Conservation (phyloP, 2,113 vertebrate genomes). For the Rhinolophus ferrumequinum region DNA sequence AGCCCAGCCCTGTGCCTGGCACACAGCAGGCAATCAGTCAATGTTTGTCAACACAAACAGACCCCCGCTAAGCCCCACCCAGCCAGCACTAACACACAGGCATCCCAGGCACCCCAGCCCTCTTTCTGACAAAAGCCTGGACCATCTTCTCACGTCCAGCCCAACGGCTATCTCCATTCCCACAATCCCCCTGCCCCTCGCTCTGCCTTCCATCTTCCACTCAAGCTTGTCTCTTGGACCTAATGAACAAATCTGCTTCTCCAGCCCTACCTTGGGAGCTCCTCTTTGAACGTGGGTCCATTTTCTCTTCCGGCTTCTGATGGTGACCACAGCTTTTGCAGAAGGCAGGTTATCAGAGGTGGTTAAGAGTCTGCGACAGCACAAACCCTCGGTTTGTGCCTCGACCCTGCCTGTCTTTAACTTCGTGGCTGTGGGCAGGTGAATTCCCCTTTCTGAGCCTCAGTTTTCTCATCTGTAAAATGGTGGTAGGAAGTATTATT, state of each 20-base stretch:
- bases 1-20: not conserved
- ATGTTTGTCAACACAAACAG: not conserved
- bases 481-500: not conserved
- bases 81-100: no score
- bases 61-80: not conserved
- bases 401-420: not conserved
- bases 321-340: not conserved
- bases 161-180: not conserved
- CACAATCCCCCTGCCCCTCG: no score
- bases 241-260: not conserved
- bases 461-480: constrained; percentile 25
- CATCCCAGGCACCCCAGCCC: not conserved
- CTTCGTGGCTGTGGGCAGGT: not conserved
- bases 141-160: not conserved
- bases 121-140: not conserved
- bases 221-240: not conserved
- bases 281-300: fast-evolving
- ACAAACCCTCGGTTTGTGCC: not conserved
- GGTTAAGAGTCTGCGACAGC: not conserved
- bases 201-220: not conserved
- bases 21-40: not conserved
- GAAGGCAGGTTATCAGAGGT: not conserved
- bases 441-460: not conserved
- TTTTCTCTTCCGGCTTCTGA: not conserved
- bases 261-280: not conserved